Conservation (phyloP, 2,797 vertebrate species). For the Sebastes goodei region DNA sequence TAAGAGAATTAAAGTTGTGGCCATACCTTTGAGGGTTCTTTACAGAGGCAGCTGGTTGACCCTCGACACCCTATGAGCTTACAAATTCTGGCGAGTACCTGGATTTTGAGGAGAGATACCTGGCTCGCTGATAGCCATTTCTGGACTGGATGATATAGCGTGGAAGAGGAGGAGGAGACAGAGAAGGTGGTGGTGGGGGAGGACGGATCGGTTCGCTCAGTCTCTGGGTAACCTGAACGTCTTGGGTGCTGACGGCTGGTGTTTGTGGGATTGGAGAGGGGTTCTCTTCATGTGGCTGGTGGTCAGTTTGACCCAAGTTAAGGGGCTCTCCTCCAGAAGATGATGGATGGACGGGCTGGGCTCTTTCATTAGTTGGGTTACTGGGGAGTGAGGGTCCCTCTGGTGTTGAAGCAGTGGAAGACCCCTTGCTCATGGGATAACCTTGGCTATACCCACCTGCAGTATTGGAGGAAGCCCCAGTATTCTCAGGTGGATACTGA, state of each 20-base stretch:
- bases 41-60: neutral
- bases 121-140: neutral
- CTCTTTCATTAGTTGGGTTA: neutral
- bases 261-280: neutral
- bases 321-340: neutral
- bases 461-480: no score
- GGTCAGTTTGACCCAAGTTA: fast-evolving
- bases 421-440: neutral
- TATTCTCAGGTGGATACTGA: neutral
- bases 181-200: neutral
- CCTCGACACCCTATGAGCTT: fast-evolving
- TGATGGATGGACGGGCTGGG: fast-evolving
- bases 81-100: neutral
- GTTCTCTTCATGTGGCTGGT: neutral
- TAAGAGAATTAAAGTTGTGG: fast-evolving
- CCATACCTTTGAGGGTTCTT: constrained; percentile 1
- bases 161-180: neutral
- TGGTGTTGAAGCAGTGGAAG: neutral
- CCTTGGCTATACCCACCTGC: neutral
- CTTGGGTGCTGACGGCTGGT: fast-evolving
- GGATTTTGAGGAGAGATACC: fast-evolving
- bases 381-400: neutral
- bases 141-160: constrained; percentile 11
- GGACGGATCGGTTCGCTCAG: fast-evolving
- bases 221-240: neutral